phyloP scores from a whole-genome alignment of 2,113 vertebrate species.

The Hydrolagus affinis region DNA sequence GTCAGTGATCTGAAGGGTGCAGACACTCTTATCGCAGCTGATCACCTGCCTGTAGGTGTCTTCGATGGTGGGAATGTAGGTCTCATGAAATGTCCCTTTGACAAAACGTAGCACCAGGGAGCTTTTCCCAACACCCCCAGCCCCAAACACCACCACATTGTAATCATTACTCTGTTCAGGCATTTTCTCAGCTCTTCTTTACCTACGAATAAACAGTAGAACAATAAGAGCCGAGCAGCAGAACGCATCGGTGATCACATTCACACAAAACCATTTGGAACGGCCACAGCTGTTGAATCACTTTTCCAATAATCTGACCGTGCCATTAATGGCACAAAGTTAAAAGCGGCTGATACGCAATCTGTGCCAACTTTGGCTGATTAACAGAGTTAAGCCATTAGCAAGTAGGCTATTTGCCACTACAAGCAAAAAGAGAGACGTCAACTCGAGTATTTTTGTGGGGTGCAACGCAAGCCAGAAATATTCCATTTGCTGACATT shows the following conservation, averaged over 20 bases:
- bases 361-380: background rate
- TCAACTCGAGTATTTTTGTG: background rate
- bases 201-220: constrained; percentile 36
- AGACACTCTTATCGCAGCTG: constrained; percentile 94
- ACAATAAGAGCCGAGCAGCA: background rate
- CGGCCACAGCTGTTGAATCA: background rate
- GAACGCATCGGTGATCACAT: background rate
- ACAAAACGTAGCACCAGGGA: constrained; percentile 91
- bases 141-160: constrained; percentile 89
- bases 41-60: constrained; percentile 95
- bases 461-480: background rate
- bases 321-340: background rate
- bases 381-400: background rate
- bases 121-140: constrained; percentile 90
- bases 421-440: background rate
- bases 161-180: constrained; percentile 95
- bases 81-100: constrained; percentile 90
- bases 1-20: constrained; percentile 94
- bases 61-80: constrained; percentile 93
- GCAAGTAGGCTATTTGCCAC: background rate
- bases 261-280: background rate
- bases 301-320: background rate
- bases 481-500: background rate
- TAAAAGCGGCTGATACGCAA: background rate
- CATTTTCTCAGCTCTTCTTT: constrained; percentile 59